These are phyloP conservation scores for Vicugna pacos DNA, from an alignment of 2,113 vertebrate genomes.

Conservation along the genomic window DNA sequence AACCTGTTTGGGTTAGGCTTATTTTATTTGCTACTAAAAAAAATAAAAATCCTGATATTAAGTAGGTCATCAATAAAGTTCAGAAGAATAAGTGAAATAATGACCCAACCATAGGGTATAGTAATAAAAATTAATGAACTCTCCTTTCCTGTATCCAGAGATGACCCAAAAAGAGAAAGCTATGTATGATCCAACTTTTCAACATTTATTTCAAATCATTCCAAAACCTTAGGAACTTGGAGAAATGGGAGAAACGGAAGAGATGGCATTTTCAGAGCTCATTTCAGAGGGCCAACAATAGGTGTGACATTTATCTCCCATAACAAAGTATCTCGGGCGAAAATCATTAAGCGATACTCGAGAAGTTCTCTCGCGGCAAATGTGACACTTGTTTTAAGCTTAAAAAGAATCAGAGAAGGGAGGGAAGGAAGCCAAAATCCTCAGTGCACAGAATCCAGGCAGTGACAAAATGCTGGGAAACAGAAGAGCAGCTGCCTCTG, in stretches of 20 bases:
- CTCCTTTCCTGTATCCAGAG: neutral
- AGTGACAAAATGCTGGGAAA: conserved; percentile 65
- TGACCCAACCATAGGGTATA: neutral
- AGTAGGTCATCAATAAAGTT: neutral
- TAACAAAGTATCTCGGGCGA: neutral
- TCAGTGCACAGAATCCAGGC: conserved; percentile 60
- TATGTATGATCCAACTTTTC: neutral
- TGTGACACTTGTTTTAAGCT: neutral
- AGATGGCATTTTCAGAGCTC: neutral
- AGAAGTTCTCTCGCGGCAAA: neutral
- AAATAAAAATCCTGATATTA: neutral
- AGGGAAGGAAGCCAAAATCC: conserved; percentile 63
- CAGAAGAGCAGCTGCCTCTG: conserved; percentile 72
- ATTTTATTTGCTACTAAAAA: neutral
- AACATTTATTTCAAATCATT: conserved; percentile 19
- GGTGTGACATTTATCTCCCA: neutral
- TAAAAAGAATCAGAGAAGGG: neutral
- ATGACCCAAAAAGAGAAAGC: neutral
- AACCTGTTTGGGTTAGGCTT: neutral
- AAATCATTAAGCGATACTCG: neutral
- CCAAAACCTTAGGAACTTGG: neutral
- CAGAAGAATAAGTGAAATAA: neutral
- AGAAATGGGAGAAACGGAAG: neutral
- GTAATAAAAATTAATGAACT: neutral
- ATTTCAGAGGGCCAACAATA: neutral